phyloP scores from a whole-genome alignment of 37 sponge, comb jelly and placozoan genomes.

The Halichondria panicea region DNA sequence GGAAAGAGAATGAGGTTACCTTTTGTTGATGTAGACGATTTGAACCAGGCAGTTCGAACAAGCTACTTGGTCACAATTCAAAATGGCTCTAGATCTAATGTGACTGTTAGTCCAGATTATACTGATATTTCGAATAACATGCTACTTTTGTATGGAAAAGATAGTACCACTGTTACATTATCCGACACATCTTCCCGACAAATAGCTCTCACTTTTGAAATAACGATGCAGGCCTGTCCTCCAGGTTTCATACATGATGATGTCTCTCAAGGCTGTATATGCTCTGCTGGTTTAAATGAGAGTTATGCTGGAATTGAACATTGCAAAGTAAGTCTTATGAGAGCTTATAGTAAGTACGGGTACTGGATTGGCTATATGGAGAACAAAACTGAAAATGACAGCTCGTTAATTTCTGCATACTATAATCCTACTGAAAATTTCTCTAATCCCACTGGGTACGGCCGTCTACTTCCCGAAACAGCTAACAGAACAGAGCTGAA shows the following conservation, averaged over 20 bases:
- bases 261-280: too few species aligned
- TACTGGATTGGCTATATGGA: too few species aligned
- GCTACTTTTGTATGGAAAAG: background rate
- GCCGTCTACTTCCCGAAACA: background rate
- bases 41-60: background rate
- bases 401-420: too few species aligned
- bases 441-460: too few species aligned
- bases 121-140: slow-evolving; percentile 1
- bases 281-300: too few species aligned
- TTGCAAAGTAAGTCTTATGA: too few species aligned
- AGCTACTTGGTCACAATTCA: slow-evolving; percentile 3
- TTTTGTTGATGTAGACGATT: background rate
- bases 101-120: background rate
- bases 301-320: too few species aligned
- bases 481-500: slow-evolving; percentile 2
- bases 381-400: too few species aligned
- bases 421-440: too few species aligned
- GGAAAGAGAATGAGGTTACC: slow-evolving; percentile 1
- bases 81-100: background rate
- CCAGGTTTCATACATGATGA: slow-evolving; percentile 5
- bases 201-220: slow-evolving; percentile 1
- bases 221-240: slow-evolving; percentile 7
- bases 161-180: background rate
- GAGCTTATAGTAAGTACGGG: too few species aligned
- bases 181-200: background rate